Base-by-base conservation (phyloP, 2,113 vertebrate species). In the Numida meleagris region DNA sequence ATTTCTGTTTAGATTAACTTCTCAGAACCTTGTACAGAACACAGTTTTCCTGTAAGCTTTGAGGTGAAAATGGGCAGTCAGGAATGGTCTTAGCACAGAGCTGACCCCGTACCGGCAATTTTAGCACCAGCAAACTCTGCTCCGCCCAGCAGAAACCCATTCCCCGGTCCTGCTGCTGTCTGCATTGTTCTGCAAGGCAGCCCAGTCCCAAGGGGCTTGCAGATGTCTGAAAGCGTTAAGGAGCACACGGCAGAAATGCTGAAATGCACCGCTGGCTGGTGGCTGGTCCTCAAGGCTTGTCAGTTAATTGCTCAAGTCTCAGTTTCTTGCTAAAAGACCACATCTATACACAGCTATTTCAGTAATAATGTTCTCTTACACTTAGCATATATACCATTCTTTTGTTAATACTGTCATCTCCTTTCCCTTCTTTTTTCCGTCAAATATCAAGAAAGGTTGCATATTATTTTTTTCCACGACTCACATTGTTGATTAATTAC, bases 1-100 rank as follows among this genome's bases (percentile, higher is more conserved):
- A 62, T 94, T 80, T 75, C 83, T 81, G 95, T 95, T 80, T 80
- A 78, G 61, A 58, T 68, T 50, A 73, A 34, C 36, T 83, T 91
- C 76, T 94, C 53, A 57, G 73, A 79, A 51, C 46, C 70, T 92
- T 51, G 43, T 9, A 48, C 7, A 65, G 31, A 81, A 20, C 66
- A 83, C 23, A 48, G 57, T n/a, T 63, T 88, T 74, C 42, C 13
- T 6, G 25, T 43, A 50, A 88, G 73, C 50, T 81, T 70, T 38
- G 50, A 92, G 46, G 78, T 48, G 51, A 86, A 71, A 93, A 83
- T 18, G 20, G 24, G 48, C 66, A 27, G 9, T 51, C 46, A 20
- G 5, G 78, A 89, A 9, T 15, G 27, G 74, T 73, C 24, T 58
- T 76, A 71, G 55, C 55, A 66, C 59, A 29, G 65, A 73, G 45